phyloP scores from a whole-genome alignment of 2,888 invertebrate genomes.

The Pachydiplax longipennis region DNA sequence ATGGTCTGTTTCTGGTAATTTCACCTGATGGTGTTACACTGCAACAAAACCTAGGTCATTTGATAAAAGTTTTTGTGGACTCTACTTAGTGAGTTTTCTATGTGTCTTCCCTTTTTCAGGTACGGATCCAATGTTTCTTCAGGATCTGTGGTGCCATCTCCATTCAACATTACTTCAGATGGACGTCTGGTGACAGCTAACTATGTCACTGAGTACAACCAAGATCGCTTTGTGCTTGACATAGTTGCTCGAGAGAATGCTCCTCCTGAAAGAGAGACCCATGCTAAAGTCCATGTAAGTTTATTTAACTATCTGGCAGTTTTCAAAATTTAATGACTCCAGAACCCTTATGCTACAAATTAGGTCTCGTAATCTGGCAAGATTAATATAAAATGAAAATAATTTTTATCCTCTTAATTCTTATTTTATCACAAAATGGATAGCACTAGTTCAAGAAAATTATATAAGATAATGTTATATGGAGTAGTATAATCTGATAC shows the following conservation, averaged over 20 bases:
- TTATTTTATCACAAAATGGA: too few species aligned
- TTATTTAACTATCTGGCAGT: background rate
- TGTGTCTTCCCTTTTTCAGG: background rate
- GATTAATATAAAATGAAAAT: background rate
- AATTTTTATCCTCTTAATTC: too few species aligned
- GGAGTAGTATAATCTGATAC: too few species aligned
- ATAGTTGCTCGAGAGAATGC: conserved; percentile 83
- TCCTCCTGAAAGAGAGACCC: conserved; percentile 78
- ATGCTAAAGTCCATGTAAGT: conserved; percentile 80
- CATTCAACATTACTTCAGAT: conserved; percentile 78
- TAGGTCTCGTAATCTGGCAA: background rate
- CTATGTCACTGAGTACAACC: conserved; percentile 88
- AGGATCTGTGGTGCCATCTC: conserved; percentile 88
- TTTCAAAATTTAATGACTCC: background rate
- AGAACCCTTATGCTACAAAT: too few species aligned
- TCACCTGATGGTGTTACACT: too few species aligned
- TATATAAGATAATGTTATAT: too few species aligned
- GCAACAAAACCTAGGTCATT: too few species aligned
- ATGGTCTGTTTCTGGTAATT: too few species aligned
- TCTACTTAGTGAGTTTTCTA: too few species aligned
- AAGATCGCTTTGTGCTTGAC: conserved; percentile 84
- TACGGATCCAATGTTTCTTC: conserved; percentile 70
- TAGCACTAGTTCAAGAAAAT: too few species aligned
- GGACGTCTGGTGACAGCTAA: conserved; percentile 78
- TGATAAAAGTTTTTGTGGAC: too few species aligned